These are phyloP conservation scores for Euproctis similis DNA, from an alignment of 2,888 invertebrate genomes.

Conservation along the genomic window DNA sequence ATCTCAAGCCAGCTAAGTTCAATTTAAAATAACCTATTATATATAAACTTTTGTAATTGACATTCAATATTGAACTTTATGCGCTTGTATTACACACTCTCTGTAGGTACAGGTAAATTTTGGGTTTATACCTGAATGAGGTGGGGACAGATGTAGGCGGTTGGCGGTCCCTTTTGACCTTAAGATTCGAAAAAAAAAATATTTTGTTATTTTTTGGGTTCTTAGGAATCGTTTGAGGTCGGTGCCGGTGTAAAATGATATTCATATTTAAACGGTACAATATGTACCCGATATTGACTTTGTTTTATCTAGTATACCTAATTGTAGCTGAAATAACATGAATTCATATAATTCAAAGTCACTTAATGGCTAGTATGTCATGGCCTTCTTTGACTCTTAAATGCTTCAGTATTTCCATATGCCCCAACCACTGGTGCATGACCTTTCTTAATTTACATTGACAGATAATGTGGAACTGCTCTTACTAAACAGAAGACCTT, in stretches of 20 bases:
- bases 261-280: too few species aligned
- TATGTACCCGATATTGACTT: too few species aligned
- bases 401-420: too few species aligned
- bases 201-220: constrained; percentile 22
- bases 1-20: rapidly evolving
- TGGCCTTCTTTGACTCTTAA: too few species aligned
- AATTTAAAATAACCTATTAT: constrained; percentile 2
- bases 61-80: constrained; percentile 10
- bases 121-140: constrained; percentile 35
- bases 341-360: too few species aligned
- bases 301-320: too few species aligned
- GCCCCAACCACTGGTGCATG: too few species aligned
- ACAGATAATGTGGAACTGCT: too few species aligned
- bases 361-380: too few species aligned
- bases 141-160: constrained; percentile 39
- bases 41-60: background rate
- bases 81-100: constrained; percentile 4
- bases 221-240: constrained; percentile 5
- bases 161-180: constrained; percentile 29
- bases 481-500: too few species aligned
- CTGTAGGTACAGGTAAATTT: constrained; percentile 16
- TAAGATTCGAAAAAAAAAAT: constrained; percentile 18
- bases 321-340: too few species aligned
- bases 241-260: constrained; percentile 10
- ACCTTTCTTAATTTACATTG: too few species aligned